A percentile compares a stretch with the other conserved stretches of the same genome.
Conservation (phyloP, 2,797 vertebrate genomes). For the Acanthis flammea region DNA sequence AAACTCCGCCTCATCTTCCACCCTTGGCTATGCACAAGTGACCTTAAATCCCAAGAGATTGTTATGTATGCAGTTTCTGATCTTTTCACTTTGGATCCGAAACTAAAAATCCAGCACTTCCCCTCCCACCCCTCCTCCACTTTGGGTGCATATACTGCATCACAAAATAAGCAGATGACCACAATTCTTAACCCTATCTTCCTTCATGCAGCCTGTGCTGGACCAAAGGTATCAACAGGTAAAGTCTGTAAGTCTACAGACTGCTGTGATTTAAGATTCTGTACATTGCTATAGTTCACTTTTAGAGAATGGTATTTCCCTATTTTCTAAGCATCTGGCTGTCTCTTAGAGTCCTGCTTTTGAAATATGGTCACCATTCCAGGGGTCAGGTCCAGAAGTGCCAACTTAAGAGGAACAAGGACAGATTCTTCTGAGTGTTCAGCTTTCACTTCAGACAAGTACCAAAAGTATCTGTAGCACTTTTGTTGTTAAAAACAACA, state of each 20-base stretch:
- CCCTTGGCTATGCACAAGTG: neutral
- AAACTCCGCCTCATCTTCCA: neutral
- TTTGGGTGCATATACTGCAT: neutral
- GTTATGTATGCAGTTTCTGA: neutral
- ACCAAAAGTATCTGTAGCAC: neutral
- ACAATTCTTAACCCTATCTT: neutral
- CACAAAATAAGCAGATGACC: neutral
- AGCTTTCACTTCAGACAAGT: neutral
- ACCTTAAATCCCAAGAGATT: neutral
- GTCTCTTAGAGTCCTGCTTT: neutral
- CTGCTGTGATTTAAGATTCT: neutral
- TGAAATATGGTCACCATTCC: neutral
- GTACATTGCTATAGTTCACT: neutral
- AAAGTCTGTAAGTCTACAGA: neutral
- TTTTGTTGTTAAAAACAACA: conserved; percentile 28
- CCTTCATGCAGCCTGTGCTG: neutral
- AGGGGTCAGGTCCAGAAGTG: neutral
- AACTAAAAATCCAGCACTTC: neutral
- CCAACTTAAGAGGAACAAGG: neutral
- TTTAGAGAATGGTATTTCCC: neutral
- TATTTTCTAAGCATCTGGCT: neutral
- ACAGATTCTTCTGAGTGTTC: neutral
- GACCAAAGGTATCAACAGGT: neutral
- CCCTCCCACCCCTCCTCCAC: neutral
- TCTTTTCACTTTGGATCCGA: neutral